These are phyloP conservation scores for Galeopsomyia nigrocyanea DNA, from an alignment of 2,888 invertebrate genomes.

Conservation along the genomic window DNA sequence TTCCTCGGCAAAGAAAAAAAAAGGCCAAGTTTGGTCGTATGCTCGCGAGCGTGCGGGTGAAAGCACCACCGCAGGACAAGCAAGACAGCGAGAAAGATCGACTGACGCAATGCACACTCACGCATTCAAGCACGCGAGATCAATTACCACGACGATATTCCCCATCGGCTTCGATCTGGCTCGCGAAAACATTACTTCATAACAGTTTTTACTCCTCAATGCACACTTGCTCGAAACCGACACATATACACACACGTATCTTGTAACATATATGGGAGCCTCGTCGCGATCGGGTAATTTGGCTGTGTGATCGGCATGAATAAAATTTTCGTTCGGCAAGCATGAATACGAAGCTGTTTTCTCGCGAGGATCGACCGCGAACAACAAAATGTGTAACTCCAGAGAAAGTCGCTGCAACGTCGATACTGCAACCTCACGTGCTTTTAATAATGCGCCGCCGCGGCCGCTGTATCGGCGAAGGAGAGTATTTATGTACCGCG, in stretches of 20 bases:
- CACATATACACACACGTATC: background rate
- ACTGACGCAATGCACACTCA: conserved; percentile 29
- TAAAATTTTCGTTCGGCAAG: background rate
- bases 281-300: background rate
- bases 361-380: background rate
- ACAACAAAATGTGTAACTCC: conserved; percentile 27
- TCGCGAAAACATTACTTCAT: conserved; percentile 23
- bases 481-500: conserved; percentile 1
- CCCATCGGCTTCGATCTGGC: conserved; percentile 42
- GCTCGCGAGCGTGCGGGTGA: conserved; percentile 27
- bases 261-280: background rate
- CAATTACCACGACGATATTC: conserved; percentile 50
- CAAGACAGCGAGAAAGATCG: background rate
- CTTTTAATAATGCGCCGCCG: conserved; percentile 9
- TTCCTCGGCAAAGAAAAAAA: background rate
- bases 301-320: background rate
- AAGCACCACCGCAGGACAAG: conserved; percentile 7
- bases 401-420: conserved; percentile 23
- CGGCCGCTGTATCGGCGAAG: background rate
- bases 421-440: conserved; percentile 6
- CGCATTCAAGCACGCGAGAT: conserved; percentile 48
- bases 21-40: conserved; percentile 11
- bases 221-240: background rate
- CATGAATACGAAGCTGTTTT: background rate
- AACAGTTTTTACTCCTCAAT: conserved; percentile 12